A percentile compares a stretch with the other conserved stretches of the same genome.
Conservation (phyloP, 1,140 invertebrate species). For the Drosophila ananassae region DNA sequence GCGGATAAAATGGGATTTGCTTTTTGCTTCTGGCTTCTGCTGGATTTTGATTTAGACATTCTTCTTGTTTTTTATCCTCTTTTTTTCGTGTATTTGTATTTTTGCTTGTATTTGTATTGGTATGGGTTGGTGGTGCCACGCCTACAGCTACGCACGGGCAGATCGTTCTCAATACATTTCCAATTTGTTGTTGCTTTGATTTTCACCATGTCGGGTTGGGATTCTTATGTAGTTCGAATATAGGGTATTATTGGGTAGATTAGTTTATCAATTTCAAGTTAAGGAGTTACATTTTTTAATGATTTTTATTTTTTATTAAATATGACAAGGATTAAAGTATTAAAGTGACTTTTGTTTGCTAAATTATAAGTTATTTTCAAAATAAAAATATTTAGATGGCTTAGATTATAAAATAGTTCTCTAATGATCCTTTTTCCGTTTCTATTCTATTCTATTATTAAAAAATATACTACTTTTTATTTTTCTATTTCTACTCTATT, state of each 20-base stretch:
- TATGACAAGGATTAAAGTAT: no score
- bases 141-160: constrained; percentile 45
- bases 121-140: constrained; percentile 11
- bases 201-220: constrained; percentile 57
- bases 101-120: constrained; percentile 1
- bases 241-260: constrained; percentile 18
- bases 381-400: no score
- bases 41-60: constrained; percentile 71
- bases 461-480: background rate
- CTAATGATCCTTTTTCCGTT: no score
- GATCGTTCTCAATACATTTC: constrained; percentile 61
- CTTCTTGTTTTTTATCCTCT: constrained; percentile 22
- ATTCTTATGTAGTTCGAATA: constrained; percentile 19
- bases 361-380: no score
- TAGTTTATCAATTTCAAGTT: background rate
- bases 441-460: no score
- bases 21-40: constrained; percentile 61
- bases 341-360: no score
- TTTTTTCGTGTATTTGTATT: background rate
- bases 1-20: constrained; percentile 81
- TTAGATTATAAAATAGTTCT: no score
- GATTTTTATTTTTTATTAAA: background rate
- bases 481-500: background rate
- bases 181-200: constrained; percentile 81
- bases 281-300: no score